Evolutionary conservation across 2,888 invertebrate species (phyloP).

Genomic region (Cephus nigrinus): DNA sequence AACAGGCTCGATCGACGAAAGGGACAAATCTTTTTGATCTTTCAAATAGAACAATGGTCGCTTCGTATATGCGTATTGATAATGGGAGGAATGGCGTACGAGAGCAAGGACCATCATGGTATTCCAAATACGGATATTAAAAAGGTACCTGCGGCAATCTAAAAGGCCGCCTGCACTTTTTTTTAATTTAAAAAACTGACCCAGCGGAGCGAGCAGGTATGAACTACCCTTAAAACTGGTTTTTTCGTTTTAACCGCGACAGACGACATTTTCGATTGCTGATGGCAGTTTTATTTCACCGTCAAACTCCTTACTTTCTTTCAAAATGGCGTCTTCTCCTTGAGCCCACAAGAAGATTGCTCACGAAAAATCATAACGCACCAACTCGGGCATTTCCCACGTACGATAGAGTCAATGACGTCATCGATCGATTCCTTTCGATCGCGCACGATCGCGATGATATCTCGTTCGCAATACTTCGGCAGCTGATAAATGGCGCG

Average conservation of each 20-base stretch:
- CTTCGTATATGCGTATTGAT: neutral
- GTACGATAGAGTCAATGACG: neutral
- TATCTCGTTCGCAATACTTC: conserved; percentile 2
- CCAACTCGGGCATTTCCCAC: neutral
- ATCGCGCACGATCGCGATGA: conserved; percentile 8
- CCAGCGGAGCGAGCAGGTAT: neutral
- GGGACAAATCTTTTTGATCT: neutral
- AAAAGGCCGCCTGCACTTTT: neutral
- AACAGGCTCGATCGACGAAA: neutral
- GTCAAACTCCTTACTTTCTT: neutral
- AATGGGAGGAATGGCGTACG: neutral
- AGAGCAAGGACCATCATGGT: neutral
- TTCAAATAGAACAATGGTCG: neutral
- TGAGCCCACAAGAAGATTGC: neutral
- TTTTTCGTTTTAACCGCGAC: neutral
- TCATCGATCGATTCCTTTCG: neutral
- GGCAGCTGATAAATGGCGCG: conserved; percentile 47
- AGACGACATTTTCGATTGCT: neutral
- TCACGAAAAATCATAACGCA: neutral
- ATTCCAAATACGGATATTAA: neutral
- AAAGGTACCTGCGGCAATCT: neutral
- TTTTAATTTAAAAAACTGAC: neutral
- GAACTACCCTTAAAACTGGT: neutral
- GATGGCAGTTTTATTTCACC: neutral
- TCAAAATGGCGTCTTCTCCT: neutral